Percentiles rank a stretch among this genome's conserved stretches.
phyloP scores from a whole-genome alignment of 2,113 vertebrate species.

The Lonchura striata region DNA sequence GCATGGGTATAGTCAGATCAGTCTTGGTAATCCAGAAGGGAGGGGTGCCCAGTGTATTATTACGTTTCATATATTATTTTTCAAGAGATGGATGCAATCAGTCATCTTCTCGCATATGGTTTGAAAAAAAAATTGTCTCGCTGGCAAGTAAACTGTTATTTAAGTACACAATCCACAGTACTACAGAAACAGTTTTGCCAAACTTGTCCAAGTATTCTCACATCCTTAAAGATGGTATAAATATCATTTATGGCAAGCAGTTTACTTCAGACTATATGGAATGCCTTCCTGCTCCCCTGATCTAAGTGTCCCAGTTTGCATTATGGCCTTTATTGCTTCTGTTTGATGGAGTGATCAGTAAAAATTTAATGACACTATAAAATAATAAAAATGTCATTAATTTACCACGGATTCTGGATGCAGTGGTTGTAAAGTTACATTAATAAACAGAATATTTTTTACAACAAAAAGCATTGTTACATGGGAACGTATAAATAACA shows the following conservation, averaged over 20 bases:
- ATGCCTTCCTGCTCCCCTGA: slow-evolving; percentile 78
- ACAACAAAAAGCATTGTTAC: slow-evolving; percentile 92
- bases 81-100: slow-evolving; percentile 70
- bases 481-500: slow-evolving; percentile 88
- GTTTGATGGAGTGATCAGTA: slow-evolving; percentile 98
- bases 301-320: slow-evolving; percentile 84
- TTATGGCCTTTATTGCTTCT: slow-evolving; percentile 91
- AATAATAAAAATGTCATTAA: slow-evolving; percentile 99
- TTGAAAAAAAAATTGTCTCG: slow-evolving; percentile 72
- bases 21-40: slow-evolving; percentile 75
- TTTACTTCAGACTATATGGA: slow-evolving; percentile 78
- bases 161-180: slow-evolving; percentile 82
- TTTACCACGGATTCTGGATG: slow-evolving; percentile 95
- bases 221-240: slow-evolving; percentile 83
- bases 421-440: slow-evolving; percentile 91
- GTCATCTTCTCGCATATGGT: slow-evolving; percentile 71
- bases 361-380: slow-evolving; percentile 99
- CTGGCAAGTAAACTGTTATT: slow-evolving; percentile 81
- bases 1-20: slow-evolving; percentile 75
- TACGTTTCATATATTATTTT: slow-evolving; percentile 79
- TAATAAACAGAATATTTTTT: slow-evolving; percentile 95
- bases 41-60: slow-evolving; percentile 74
- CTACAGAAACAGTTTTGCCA: slow-evolving; percentile 84
- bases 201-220: slow-evolving; percentile 84
- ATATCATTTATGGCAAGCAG: slow-evolving; percentile 83